Base-by-base conservation (phyloP, 2,888 invertebrate genomes). In the Acleris literana region DNA sequence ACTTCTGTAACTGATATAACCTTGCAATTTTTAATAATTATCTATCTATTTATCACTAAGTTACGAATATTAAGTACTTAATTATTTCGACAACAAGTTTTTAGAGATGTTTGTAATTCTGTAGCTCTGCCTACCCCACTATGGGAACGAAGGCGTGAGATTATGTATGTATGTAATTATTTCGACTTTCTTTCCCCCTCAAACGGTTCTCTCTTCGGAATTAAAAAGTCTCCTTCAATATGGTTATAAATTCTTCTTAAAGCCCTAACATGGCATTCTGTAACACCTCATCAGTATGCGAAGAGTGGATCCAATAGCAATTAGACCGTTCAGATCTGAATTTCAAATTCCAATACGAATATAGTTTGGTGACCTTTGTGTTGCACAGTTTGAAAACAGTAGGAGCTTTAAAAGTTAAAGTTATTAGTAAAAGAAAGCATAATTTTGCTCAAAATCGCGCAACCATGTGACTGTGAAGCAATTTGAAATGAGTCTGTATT, bases 261-360 rank as follows among this genome's bases (percentile, higher is more conserved):
- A 17, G 33, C 46, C 54, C 43, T 55, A 54, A 59, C 48, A 53
- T 29, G 48, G 54, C 18, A 6, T 25, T 51, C 29, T 57, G 16
- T 64, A 64, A 60, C 53, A 43, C 74, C 68, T 63, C 69, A 78
- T 84, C 79, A 83, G 81, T 83, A 86, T 85, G 85, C 85, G 76
- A 73, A 76, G 79, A 76, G 81, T 76, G 77, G 75, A 77, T 44
- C 80, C 80, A 78, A 82, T 79, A 80, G 81, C 88, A 88, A 87
- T 89, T 88, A 89, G 83, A 82, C 84, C 80, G 83, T 79, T 80
- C 79, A 79, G 79, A 81, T 84, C 83, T 80, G 85, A 84, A 84
- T 85, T 77, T 77, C 79, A 81, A 85, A 86, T 85, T 81, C 78
- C 75, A 49, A 66, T 71, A 71, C 73, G 71, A 69, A 71, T 71